Base-by-base conservation (phyloP, 2,797 vertebrate genomes). In the Microhierax caerulescens region DNA sequence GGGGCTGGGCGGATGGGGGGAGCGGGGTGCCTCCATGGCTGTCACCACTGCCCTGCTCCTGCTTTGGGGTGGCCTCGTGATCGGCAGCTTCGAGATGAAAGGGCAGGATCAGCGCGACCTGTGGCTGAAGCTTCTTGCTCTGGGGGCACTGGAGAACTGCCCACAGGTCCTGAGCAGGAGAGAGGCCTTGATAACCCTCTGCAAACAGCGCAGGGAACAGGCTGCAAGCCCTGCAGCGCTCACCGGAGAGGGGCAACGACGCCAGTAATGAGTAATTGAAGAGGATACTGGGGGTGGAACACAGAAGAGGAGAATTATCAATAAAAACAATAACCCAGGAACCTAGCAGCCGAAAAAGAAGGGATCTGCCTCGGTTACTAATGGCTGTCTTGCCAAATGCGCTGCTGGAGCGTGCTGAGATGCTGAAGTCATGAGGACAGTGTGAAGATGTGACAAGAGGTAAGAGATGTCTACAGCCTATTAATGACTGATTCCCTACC, bases 351-450 rank as follows among this genome's bases (percentile, higher is more conserved):
- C 56, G 57, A 8, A 24, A 3, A 20, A 34, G 77, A 54, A n/a
- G n/a, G 2, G 41, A 8, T 60, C 2, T 64, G 43, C 39, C 77
- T 43, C 2, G 0, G 36, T 3, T 45, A 30, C 60, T 20, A 4
- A n/a, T 13, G 83, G 19, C 59, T 88, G 34, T 36, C 45, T 69
- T 25, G 79, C 51, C 48, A n/a, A 37, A 24, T 3, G n/a, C 47
- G 63, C 20, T 68, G 34, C 74, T 17, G 28, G 17, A 36, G 32
- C 28, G 3, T 14, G 47, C 65, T 6, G 30, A 7, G 75, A 24
- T 68, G 67, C 54, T 70, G 45, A 56, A 60, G n/a, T n/a, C 54
- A 5, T 1, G 30, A 82, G 61, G 61, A 37, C 0, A 0, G 17
- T 25, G 24, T 59, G 82, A 67, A 69, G 72, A 50, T 74, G 50